Evolutionary conservation across 2,113 vertebrate species (phyloP).

Genomic region (Gasterosteus nipponicus): DNA sequence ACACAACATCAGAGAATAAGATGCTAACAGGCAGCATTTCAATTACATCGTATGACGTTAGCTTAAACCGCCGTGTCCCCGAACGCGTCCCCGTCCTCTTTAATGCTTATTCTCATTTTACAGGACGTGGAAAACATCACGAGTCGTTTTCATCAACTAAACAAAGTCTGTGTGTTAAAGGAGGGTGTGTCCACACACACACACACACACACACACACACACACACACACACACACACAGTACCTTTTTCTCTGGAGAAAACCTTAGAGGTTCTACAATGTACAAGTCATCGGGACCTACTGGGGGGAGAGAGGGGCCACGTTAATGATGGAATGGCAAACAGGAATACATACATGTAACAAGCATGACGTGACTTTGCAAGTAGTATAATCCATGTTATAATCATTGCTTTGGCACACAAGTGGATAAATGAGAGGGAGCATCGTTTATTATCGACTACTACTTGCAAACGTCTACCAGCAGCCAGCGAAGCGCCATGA

Average conservation of each 20-base stretch:
- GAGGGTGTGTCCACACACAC: not conserved
- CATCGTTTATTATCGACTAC: slow-evolving; percentile 38
- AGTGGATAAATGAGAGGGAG: slow-evolving; percentile 11
- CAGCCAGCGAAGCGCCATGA: slow-evolving; percentile 70
- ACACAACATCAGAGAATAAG: too few relatives aligned
- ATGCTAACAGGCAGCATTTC: too few relatives aligned
- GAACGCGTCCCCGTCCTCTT: too few relatives aligned
- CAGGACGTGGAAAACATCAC: not conserved
- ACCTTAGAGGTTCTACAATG: slow-evolving; percentile 98
- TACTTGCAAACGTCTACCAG: slow-evolving; percentile 79
- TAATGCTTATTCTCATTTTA: too few relatives aligned
- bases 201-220: too few relatives aligned
- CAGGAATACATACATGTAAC: slow-evolving; percentile 75
- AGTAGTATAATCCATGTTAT: slow-evolving; percentile 62
- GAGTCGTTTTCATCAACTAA: not conserved
- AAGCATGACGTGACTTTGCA: slow-evolving; percentile 80
- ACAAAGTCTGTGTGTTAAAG: slow-evolving; percentile 1
- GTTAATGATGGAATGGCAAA: slow-evolving; percentile 80
- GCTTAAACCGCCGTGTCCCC: too few relatives aligned
- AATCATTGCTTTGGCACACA: not conserved
- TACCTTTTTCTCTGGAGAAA: slow-evolving; percentile 99
- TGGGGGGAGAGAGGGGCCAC: slow-evolving; percentile 82
- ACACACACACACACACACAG: slow-evolving; percentile 47
- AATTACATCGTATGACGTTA: too few relatives aligned
- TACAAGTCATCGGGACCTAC: slow-evolving; percentile 96